Percentiles rank a stretch among this genome's conserved stretches.
phyloP scores from a whole-genome alignment of 2,888 invertebrate genomes.

The Chrysolina americana region DNA sequence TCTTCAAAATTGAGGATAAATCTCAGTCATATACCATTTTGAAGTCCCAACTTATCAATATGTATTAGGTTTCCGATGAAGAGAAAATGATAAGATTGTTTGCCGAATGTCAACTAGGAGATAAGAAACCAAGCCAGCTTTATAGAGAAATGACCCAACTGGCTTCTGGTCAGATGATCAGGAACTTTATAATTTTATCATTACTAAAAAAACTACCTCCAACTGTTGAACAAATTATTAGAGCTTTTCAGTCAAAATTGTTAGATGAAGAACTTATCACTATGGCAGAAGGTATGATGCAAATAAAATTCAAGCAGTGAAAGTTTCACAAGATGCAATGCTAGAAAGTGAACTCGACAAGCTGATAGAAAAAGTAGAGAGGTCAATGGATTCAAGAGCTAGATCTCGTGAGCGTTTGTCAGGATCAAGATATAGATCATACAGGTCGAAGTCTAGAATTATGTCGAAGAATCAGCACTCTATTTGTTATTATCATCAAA shows the following conservation, averaged over 20 bases:
- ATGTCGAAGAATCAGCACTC: neutral
- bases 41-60: neutral
- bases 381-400: neutral
- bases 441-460: neutral
- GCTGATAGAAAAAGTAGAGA: neutral
- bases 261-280: neutral
- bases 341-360: neutral
- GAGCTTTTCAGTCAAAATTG: neutral
- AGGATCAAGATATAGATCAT: neutral
- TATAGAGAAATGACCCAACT: neutral
- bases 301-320: neutral
- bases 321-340: neutral
- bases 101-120: neutral
- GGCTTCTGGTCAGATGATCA: neutral
- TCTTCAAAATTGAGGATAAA: neutral
- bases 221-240: constrained; percentile 4
- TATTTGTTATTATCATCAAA: neutral
- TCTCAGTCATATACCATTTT: neutral
- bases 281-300: neutral
- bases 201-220: neutral
- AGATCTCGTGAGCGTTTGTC: neutral
- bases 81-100: neutral
- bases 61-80: neutral
- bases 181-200: neutral
- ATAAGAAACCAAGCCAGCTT: constrained; percentile 3